phyloP scores from a whole-genome alignment of 2,797 vertebrate genomes.

The Heliangelus exortis region DNA sequence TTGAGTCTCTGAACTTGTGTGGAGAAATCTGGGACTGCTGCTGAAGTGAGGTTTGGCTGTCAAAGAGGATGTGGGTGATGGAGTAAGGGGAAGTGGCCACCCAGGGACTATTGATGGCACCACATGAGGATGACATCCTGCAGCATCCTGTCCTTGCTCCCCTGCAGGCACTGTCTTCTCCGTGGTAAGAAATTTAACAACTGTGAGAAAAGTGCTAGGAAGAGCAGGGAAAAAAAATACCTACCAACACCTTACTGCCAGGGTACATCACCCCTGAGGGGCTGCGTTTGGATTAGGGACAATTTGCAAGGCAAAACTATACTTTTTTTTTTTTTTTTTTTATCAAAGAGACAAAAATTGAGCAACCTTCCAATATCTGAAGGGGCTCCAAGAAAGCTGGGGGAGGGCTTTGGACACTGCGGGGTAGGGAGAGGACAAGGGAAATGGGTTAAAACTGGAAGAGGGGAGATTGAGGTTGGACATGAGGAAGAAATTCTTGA shows the following conservation, averaged over 20 bases:
- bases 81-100: background rate
- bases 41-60: background rate
- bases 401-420: no score
- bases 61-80: background rate
- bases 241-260: background rate
- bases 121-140: rapidly evolving
- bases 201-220: background rate
- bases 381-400: no score
- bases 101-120: background rate
- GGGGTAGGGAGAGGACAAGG: no score
- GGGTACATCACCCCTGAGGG: background rate
- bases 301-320: background rate
- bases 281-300: background rate
- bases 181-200: background rate
- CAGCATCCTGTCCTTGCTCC: background rate
- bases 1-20: background rate
- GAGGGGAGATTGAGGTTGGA: no score
- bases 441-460: no score
- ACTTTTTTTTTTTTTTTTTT: background rate
- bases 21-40: background rate
- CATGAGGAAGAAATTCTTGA: no score
- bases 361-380: no score
- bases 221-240: background rate
- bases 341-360: background rate
- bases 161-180: background rate